A percentile compares a stretch with the other conserved stretches of the same genome.
phyloP scores from a whole-genome alignment of 1,140 invertebrate genomes.

The Dendrolimus kikuchii region DNA sequence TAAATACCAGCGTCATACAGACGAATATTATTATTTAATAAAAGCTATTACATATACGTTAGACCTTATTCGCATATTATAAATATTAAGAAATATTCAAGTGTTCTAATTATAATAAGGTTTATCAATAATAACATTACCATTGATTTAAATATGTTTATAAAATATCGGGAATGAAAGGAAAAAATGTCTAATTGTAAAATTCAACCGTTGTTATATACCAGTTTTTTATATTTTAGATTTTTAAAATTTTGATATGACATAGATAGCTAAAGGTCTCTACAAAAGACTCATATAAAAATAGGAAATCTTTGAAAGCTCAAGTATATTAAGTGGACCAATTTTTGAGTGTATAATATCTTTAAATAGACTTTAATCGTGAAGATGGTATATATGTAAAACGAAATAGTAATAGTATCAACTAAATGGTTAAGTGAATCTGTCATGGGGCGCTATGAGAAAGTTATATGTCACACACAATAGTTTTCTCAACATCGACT shows the following conservation, averaged over 20 bases:
- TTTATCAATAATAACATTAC: constrained; percentile 4
- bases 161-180: constrained; percentile 29
- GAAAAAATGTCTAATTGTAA: constrained; percentile 11
- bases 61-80: constrained; percentile 56
- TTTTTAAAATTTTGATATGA: constrained; percentile 62
- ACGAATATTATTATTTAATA: constrained; percentile 50
- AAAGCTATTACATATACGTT: constrained; percentile 42
- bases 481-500: constrained; percentile 1
- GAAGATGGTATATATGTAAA: not conserved
- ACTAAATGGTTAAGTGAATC: constrained; percentile 12
- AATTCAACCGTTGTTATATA: constrained; percentile 11
- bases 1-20: constrained; percentile 61
- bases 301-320: constrained; percentile 67
- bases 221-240: constrained; percentile 30
- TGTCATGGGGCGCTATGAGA: constrained; percentile 39
- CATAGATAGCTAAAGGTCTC: constrained; percentile 21
- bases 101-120: constrained; percentile 9
- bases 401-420: not conserved
- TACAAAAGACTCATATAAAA: constrained; percentile 65
- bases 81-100: constrained; percentile 46
- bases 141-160: constrained; percentile 28
- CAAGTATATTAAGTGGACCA: constrained; percentile 62
- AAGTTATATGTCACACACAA: constrained; percentile 11
- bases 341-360: constrained; percentile 20
- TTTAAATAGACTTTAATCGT: constrained; percentile 3